Evolutionary conservation across 2,113 vertebrate genomes (phyloP), one percentile per base, ranked within the genome.

Genomic region (Nesospiza acunhae): DNA sequence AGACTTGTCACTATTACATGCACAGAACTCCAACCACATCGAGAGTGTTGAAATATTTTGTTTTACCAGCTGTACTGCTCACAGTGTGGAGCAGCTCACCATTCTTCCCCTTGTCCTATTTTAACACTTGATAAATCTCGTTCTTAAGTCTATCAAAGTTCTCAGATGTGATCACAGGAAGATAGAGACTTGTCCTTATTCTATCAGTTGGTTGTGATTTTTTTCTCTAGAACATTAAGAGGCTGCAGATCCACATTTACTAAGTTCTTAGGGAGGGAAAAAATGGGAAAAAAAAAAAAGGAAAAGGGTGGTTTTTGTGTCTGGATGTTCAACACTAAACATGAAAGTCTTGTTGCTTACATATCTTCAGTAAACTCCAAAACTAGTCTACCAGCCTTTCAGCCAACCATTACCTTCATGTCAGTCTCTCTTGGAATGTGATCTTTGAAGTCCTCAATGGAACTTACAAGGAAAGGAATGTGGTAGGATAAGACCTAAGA

Each of bases 351-450:
- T 74, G 23, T 14, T 6, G 22, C 50, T 56, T 15, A 33, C 10
- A 22, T 77, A 84, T 74, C 90, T 75, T 63, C n/a, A 72, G 22
- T 63, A 52, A 81, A 30, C 35, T 92, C 70, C 33, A 75, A 46
- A 92, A 72, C 1, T 0, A 68, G 21, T 55, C 59, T 9, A 13
- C 15, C 66, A 59, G 13, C 11, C 47, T 35, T 37, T 42, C 5
- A 58, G 75, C 33, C 87, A 76, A 82, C 60, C 59, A 44, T 95
- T 98, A 99, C 99, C 99, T 99, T 99, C 99, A 99, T 99, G 97
- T 99, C 99, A 2, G 99, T 99, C 96, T 99, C 99, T 91, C 99
- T 98, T 95, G 99, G 99, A 98, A 99, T 99, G 98, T 99, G 99
- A 97, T 99, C 99, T 96, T 99, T 99, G 90, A 99, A 99, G 93